These are phyloP conservation scores for Carassius auratus DNA, from an alignment of 2,113 vertebrate genomes.

Conservation along the genomic window DNA sequence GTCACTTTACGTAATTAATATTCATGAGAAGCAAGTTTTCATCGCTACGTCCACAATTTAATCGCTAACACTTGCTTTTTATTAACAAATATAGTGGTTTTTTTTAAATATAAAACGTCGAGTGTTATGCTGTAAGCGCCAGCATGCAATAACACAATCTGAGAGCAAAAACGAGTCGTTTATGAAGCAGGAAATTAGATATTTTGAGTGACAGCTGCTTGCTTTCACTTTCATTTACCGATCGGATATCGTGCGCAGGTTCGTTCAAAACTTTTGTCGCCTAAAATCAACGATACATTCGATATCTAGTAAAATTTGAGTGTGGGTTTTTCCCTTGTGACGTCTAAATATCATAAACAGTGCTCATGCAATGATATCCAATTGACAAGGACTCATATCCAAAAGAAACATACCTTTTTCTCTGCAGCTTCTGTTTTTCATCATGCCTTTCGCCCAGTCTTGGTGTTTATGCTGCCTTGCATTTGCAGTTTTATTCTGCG, in stretches of 20 bases:
- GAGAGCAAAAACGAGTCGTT: neutral
- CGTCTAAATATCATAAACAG: neutral
- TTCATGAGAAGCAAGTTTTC: neutral
- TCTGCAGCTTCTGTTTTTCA: neutral
- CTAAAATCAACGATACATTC: neutral
- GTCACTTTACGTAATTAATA: constrained; percentile 11
- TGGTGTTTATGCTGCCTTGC: neutral
- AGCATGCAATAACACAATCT: neutral
- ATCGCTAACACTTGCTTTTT: neutral
- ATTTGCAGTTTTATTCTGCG: neutral
- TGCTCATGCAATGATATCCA: neutral
- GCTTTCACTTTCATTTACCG: constrained; percentile 20
- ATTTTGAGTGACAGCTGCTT: neutral
- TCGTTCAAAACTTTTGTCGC: neutral
- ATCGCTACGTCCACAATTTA: neutral
- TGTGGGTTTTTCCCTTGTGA: too few species aligned
- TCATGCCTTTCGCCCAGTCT: neutral
- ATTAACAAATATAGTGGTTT: neutral
- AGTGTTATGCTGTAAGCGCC: neutral
- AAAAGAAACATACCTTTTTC: neutral
- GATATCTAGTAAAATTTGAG: neutral
- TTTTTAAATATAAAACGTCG: neutral
- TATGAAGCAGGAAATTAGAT: neutral
- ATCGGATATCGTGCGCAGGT: neutral
- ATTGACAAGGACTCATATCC: neutral